Base-by-base conservation (phyloP, 2,888 invertebrate species). In the Drosophila affinis region DNA sequence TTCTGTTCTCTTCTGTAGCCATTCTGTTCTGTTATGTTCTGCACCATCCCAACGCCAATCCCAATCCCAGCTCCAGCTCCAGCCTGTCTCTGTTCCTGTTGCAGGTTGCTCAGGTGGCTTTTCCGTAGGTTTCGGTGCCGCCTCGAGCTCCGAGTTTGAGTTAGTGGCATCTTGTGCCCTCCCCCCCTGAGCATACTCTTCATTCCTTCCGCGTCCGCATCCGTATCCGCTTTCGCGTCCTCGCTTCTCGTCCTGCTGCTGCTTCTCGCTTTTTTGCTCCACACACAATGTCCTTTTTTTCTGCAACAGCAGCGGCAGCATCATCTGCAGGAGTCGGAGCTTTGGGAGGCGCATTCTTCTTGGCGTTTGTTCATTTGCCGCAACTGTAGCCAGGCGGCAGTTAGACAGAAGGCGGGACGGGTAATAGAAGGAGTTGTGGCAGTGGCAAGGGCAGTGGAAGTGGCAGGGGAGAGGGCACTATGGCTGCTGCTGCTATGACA, bases 331-430 rank as follows among this genome's bases (percentile, higher is more conserved):
- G 53, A 65, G 67, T 47, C 46, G 24, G 51, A 18, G 14, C 48
- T 32, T 48, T 10, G 48, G 46, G 55, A 45, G 75, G 59, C 51
- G 76, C 85, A 85, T 82, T 85, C 79, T 85, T 81, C 82, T 82
- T 81, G 86, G 79, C 88, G 82, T 75, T 82, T 82, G 82, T 82
- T 82, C 82, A 87, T 82, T 87, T 82, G 79, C 88, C 86, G 82
- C 88, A 87, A 82, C 82, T 87, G 82, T 82, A 87, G 85, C 81
- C 71, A 79, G 72, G 44, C 53, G 60, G 68, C 48, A 65, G 49
- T 68, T 54, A 39, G 27, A 27, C 32, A 32, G 52, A 18, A 17
- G 10, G 32, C n/a, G 6, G 34, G 2, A 5, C 3, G 32, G n/a
- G 39, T 6, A 39, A 27, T 34, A 55, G 27, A 32, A 24, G 27